Evolutionary conservation across 2,888 invertebrate species (phyloP), one percentile per base, ranked within the genome.

Genomic region (Netelia melanura): DNA sequence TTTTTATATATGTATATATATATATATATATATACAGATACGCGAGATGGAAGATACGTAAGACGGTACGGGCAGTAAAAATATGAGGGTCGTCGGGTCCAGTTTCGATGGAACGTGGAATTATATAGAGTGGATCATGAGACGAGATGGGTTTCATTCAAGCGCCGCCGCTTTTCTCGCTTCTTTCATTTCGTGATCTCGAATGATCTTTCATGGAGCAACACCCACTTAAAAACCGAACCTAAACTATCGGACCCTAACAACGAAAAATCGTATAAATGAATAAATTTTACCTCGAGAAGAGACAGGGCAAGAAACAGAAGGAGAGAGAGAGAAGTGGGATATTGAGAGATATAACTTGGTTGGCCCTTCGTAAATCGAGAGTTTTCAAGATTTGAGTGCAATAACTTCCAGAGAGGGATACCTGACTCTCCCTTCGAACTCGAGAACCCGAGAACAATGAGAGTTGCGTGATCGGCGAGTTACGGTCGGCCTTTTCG

Each of bases 171-270:
- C 23, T 71, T 44, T 67, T 76, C 65, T 58, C 23, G 17, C 38
- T 56, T 43, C 38, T 44, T 23, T 62, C 58, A 21, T 8, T 44
- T 30, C 25, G 54, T 64, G 21, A 52, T 77, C 77, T 62, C 76
- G 62, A 38, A 68, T 68, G 56, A 76, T 79, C 58, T 71, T 67
- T 75, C 64, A 64, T n/a, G 10, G 56, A 65, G 71, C 56, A 54
- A 72, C 76, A 80, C 58, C 61, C 75, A 80, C 65, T 75, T 65
- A 76, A 75, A 25, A 38, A 44, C 8, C 8, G 17, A 38, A 44
- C 21, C 58, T 65, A 71, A 76, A 84, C 23, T 61, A 17, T 54
- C 17, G 17, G 65, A 54, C 67, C 61, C 56, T 43, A 76, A 75
- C 61, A 38, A n/a, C 3, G 44, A 74, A 62, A 62, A 17, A 38